Conservation (phyloP, 2,113 vertebrate genomes). For the Tenrec ecaudatus region DNA sequence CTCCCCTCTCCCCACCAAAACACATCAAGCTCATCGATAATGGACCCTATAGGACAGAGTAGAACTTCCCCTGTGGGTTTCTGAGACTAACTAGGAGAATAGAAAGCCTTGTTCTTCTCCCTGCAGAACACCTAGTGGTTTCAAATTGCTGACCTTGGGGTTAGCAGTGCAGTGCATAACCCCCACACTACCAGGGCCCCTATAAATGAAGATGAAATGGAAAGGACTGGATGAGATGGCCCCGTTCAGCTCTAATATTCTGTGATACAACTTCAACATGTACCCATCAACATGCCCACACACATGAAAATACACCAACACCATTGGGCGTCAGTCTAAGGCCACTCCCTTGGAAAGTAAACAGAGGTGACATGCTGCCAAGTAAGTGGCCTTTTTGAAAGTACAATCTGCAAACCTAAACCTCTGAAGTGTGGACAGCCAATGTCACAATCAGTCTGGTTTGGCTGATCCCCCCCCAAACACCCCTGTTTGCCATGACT, state of each 20-base stretch:
- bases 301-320: constrained; percentile 30
- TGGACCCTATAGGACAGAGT: too few relatives aligned
- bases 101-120: too few relatives aligned
- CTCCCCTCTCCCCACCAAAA: background rate
- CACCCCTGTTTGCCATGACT: constrained; percentile 16
- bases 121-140: too few relatives aligned
- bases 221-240: constrained; percentile 54
- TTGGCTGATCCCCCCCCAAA: constrained; percentile 36
- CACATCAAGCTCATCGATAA: too few relatives aligned
- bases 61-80: too few relatives aligned
- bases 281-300: constrained; percentile 1
- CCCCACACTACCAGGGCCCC: constrained; percentile 1
- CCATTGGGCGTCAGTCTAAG: constrained; percentile 20
- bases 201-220: constrained; percentile 62
- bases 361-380: constrained; percentile 61
- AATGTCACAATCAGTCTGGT: constrained; percentile 59
- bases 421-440: constrained; percentile 64
- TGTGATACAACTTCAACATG: constrained; percentile 40
- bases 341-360: constrained; percentile 51
- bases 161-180: too few relatives aligned
- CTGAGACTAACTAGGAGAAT: too few relatives aligned
- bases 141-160: too few relatives aligned
- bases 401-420: constrained; percentile 72
- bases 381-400: constrained; percentile 68
- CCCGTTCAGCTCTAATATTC: constrained; percentile 40